A percentile compares a stretch with the other conserved stretches of the same genome.
These are phyloP conservation scores for Drosophila grimshawi DNA, from an alignment of 1,140 invertebrate species.

Conservation along the genomic window DNA sequence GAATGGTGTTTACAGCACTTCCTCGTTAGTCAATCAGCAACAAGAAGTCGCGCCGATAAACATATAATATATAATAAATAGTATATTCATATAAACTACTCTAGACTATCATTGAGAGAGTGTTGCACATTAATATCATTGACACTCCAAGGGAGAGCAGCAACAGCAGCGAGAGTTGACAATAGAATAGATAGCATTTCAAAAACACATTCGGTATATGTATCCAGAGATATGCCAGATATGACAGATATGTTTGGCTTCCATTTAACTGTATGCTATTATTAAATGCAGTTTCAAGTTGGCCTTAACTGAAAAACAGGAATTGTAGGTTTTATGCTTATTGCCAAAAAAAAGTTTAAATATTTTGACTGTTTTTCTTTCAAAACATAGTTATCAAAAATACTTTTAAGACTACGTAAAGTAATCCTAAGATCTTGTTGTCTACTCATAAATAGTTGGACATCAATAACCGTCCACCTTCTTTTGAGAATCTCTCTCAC, in stretches of 20 bases:
- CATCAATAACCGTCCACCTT: too few relatives aligned
- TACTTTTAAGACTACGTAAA: too few relatives aligned
- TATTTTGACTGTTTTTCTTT: too few relatives aligned
- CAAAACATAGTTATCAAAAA: too few relatives aligned
- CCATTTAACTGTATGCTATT: too few relatives aligned
- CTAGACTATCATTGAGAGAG: constrained; percentile 25
- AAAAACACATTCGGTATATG: background rate
- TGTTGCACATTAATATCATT: constrained; percentile 51
- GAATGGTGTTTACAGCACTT: background rate
- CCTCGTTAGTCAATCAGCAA: constrained; percentile 69
- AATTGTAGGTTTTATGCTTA: too few relatives aligned
- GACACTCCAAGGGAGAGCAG: constrained; percentile 27
- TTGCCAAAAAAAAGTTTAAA: too few relatives aligned
- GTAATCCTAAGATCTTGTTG: too few relatives aligned
- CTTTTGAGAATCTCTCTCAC: background rate
- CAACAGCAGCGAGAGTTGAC: background rate
- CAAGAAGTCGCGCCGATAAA: constrained; percentile 22
- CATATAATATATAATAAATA: constrained; percentile 11
- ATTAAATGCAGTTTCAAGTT: too few relatives aligned
- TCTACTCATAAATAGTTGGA: too few relatives aligned
- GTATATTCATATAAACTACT: background rate
- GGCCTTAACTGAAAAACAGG: too few relatives aligned
- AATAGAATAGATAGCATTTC: background rate
- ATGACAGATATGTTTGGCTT: background rate
- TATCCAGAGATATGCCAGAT: background rate